Conservation (phyloP, 2,113 vertebrate species). For the Ivindomyrus marchei region DNA sequence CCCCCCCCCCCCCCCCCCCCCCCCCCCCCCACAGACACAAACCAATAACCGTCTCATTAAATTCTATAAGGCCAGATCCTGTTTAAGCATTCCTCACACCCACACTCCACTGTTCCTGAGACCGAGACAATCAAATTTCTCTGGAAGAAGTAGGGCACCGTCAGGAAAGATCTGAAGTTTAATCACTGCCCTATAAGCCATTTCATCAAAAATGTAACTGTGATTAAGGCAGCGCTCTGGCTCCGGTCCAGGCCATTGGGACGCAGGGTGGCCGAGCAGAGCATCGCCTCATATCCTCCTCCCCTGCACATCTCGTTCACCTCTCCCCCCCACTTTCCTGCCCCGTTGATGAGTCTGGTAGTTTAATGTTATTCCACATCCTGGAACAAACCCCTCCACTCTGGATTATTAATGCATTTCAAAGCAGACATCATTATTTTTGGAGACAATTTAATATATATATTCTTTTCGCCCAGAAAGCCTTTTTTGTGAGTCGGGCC, state of each 20-base stretch:
- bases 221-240: slow-evolving; percentile 37
- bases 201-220: slow-evolving; percentile 39
- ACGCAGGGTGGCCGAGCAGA: neutral
- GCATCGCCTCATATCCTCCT: slow-evolving; percentile 43
- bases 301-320: slow-evolving; percentile 51
- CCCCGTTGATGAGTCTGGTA: slow-evolving; percentile 45
- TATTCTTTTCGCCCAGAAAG: slow-evolving; percentile 58
- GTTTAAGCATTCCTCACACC: slow-evolving; percentile 9
- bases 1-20: no score
- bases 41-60: slow-evolving; percentile 19
- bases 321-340: slow-evolving; percentile 34
- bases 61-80: neutral
- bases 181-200: slow-evolving; percentile 11
- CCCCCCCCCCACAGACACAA: no score
- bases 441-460: slow-evolving; percentile 75
- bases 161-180: slow-evolving; percentile 17
- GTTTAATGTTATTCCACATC: slow-evolving; percentile 54
- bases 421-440: slow-evolving; percentile 84
- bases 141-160: slow-evolving; percentile 19
- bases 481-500: slow-evolving; percentile 82
- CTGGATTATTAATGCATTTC: slow-evolving; percentile 87
- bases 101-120: slow-evolving; percentile 16
- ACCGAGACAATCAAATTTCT: slow-evolving; percentile 18
- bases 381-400: slow-evolving; percentile 55
- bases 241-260: slow-evolving; percentile 34